phyloP scores from a whole-genome alignment of 2,113 vertebrate species.

The Archocentrus centrarchus region DNA sequence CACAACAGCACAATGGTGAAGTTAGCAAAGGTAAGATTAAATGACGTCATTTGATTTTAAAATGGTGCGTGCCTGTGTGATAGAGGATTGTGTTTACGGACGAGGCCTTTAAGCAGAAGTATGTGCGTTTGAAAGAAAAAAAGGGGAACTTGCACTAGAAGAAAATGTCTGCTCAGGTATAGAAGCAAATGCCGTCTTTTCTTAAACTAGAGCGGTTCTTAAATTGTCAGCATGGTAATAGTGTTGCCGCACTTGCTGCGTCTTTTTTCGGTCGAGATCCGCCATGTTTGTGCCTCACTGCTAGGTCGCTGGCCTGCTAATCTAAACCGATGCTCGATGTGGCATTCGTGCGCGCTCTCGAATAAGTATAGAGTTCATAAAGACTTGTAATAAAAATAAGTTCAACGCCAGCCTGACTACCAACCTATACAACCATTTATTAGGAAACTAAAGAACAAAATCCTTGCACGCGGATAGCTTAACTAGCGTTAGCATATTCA shows the following conservation, averaged over 20 bases:
- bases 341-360: constrained; percentile 61
- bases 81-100: constrained; percentile 24
- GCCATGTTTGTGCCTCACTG: constrained; percentile 69
- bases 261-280: constrained; percentile 21
- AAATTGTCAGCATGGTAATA: rapidly evolving
- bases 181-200: rapidly evolving
- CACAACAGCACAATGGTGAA: constrained; percentile 78
- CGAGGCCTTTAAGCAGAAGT: constrained; percentile 57
- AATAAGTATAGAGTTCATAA: neutral
- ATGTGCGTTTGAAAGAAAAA: constrained; percentile 28
- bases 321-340: constrained; percentile 40
- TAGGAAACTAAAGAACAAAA: neutral
- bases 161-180: neutral
- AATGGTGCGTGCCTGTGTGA: neutral
- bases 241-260: neutral
- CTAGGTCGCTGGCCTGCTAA: constrained; percentile 48
- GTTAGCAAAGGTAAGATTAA: constrained; percentile 80
- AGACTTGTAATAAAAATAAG: rapidly evolving
- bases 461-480: neutral
- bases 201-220: rapidly evolving
- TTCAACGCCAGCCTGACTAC: neutral
- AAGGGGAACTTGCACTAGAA: too few species aligned
- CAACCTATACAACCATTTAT: neutral
- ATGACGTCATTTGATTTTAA: neutral
- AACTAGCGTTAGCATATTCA: constrained; percentile 34